A percentile compares a stretch with the other conserved stretches of the same genome.
Conservation (phyloP, 2,113 vertebrate genomes). For the Myrmecophaga tridactyla region DNA sequence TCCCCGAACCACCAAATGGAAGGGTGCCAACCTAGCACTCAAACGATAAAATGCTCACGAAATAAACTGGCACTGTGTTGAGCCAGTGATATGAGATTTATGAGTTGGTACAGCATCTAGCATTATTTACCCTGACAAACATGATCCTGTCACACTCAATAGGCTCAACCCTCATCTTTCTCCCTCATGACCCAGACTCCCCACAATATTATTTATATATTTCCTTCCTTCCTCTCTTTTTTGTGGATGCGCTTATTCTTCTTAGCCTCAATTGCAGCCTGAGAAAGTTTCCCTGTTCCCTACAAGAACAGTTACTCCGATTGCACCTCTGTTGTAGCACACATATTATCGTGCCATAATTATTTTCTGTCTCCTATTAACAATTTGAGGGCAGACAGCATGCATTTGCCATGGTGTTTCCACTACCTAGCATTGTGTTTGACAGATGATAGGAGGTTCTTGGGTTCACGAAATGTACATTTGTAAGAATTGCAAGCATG, state of each 20-base stretch:
- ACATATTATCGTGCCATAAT: neutral
- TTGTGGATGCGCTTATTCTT: neutral
- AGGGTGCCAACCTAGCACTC: neutral
- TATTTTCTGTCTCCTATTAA: neutral
- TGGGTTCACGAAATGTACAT: neutral
- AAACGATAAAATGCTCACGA: neutral
- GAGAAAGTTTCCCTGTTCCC: neutral
- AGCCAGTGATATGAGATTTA: neutral
- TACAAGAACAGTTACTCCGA: neutral
- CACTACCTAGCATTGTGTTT: neutral
- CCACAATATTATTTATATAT: neutral
- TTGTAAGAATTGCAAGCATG: neutral
- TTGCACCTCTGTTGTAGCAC: neutral
- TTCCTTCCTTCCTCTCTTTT: neutral
- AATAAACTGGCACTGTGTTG: neutral
- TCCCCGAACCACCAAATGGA: neutral
- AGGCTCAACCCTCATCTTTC: neutral
- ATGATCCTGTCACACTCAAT: neutral
- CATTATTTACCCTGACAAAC: neutral
- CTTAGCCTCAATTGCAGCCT: neutral
- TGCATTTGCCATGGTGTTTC: neutral
- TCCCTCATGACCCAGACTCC: neutral
- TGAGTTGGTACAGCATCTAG: neutral
- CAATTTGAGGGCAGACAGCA: neutral
- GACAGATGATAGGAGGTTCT: neutral